Conservation (phyloP, 2,888 invertebrate species). For the Epistrophe eligans region DNA sequence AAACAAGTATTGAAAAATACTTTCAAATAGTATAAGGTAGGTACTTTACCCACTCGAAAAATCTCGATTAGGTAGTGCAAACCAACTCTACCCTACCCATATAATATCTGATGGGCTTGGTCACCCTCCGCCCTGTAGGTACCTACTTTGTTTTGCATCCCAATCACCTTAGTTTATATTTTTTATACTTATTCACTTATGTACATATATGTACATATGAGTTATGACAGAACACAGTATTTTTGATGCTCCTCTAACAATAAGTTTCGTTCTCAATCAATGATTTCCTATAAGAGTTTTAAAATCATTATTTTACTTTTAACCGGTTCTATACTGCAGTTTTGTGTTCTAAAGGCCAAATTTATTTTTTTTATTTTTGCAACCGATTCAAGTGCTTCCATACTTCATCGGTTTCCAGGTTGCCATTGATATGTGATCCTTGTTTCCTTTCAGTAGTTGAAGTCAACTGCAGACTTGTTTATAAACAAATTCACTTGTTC, state of each 20-base stretch:
- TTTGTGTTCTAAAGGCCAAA: background rate
- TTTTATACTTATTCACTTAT: no score
- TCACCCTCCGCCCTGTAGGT: no score
- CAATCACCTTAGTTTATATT: no score
- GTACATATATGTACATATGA: no score
- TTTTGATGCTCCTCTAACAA: background rate
- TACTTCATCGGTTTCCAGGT: constrained; percentile 52
- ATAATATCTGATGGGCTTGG: no score
- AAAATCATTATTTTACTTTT: constrained; percentile 4
- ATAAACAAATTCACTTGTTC: constrained; percentile 54
- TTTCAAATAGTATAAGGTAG: no score
- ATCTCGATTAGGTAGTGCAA: no score
- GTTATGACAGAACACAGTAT: background rate
- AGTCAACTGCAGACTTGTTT: constrained; percentile 45
- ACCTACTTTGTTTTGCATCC: no score
- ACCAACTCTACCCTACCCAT: no score
- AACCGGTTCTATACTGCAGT: background rate
- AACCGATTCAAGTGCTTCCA: constrained; percentile 28
- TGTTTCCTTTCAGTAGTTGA: constrained; percentile 23
- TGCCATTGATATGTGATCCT: constrained; percentile 47
- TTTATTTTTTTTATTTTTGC: constrained; percentile 4
- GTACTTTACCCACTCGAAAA: no score
- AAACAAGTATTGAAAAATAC: no score
- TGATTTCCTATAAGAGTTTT: background rate
- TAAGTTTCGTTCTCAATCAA: constrained; percentile 3